Conservation (phyloP, 2,797 vertebrate genomes). For the Galago senegalensis region DNA sequence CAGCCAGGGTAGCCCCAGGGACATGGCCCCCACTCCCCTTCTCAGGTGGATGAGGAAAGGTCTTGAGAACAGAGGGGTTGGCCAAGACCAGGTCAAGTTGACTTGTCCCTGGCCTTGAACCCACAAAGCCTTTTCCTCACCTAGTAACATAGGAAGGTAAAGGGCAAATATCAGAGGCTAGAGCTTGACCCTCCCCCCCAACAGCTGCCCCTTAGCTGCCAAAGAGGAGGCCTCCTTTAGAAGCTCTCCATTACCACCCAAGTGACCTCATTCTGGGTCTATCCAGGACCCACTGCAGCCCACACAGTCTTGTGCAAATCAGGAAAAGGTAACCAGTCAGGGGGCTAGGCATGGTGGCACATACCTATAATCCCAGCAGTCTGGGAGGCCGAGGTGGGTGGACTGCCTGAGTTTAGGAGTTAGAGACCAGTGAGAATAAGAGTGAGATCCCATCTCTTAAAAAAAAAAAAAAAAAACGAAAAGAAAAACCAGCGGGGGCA, state of each 20-base stretch:
- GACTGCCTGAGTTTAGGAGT: too few species aligned
- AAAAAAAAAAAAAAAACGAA: too few species aligned
- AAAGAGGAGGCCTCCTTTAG: not conserved
- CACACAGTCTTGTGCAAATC: not conserved
- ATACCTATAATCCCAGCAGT: too few species aligned
- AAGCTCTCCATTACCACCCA: not conserved
- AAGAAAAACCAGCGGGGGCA: too few species aligned
- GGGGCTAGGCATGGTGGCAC: not conserved
- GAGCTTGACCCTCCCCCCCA: not conserved
- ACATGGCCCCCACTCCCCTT: not conserved
- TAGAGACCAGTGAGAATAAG: too few species aligned
- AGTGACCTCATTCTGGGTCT: not conserved
- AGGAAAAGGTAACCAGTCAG: not conserved
- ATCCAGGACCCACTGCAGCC: accelerated
- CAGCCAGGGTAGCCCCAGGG: conserved; percentile 50
- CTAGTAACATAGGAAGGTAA: not conserved
- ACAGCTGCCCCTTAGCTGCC: not conserved
- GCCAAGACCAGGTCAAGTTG: not conserved
- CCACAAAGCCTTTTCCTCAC: not conserved
- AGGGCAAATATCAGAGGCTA: not conserved
- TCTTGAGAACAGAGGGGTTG: not conserved
- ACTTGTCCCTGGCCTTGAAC: not conserved
- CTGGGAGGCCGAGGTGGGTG: too few species aligned
- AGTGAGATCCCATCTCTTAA: too few species aligned
- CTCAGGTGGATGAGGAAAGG: not conserved